Evolutionary conservation across 2,888 invertebrate species (phyloP).

Genomic region (Calameuta pallipes): DNA sequence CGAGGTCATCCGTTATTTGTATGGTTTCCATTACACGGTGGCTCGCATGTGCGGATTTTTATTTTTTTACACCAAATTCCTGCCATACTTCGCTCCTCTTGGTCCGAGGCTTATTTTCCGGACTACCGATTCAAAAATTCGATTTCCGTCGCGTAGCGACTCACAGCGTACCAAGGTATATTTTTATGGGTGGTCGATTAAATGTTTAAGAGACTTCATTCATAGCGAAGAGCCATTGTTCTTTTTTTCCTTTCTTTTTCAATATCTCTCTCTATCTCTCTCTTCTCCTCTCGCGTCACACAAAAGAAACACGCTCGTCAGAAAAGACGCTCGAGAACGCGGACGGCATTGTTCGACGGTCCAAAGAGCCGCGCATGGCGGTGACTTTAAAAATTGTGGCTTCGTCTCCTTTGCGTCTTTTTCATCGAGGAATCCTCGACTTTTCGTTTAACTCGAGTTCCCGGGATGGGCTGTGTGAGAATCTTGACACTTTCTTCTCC

Average conservation of each 20-base stretch:
- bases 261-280: constrained; percentile 11
- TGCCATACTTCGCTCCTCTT: background rate
- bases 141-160: background rate
- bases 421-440: no score
- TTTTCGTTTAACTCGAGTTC: no score
- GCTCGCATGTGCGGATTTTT: background rate
- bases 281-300: background rate
- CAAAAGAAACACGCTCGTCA: no score
- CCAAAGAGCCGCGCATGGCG: no score
- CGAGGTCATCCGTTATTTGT: background rate
- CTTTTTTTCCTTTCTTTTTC: background rate
- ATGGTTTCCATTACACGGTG: background rate
- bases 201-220: background rate
- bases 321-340: no score
- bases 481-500: background rate
- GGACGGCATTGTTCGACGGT: no score
- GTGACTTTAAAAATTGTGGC: no score
- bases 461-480: no score
- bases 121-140: background rate
- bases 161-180: background rate
- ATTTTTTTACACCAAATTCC: background rate
- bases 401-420: no score
- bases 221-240: background rate
- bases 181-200: background rate
- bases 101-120: background rate